Base-by-base conservation (phyloP, 2,113 vertebrate genomes). In the Proterorhinus semilunaris region DNA sequence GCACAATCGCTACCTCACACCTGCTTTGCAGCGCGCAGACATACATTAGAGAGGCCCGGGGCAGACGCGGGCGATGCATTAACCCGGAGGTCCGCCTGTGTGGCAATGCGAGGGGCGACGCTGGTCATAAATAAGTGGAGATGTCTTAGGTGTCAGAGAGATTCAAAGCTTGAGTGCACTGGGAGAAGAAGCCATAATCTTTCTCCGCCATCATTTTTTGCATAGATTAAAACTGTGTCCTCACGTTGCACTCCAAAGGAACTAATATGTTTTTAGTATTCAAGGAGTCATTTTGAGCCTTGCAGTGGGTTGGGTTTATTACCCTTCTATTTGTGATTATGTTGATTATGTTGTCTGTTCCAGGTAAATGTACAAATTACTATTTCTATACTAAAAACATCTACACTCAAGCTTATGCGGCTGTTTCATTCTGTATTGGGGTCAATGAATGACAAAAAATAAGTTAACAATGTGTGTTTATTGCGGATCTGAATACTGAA, bases 131-230 rank as follows among this genome's bases (percentile, higher is more conserved):
- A 57, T 73, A 45, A 10, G 21, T 1, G 21, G 42, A 11, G 9
- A 49, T 77, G 64, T 57, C 59, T 63, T 55, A 15, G 59, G 17
- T 52, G 51, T 36, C 15, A 15, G 58, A 54, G 57, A 54, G 77
- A 84, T 81, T 79, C 85, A 85, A 87, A 65, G 67, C 82, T 45
- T 65, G 81, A 64, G 59, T 51, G 54, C 54, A 58, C 66, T 76
- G 51, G 48, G 69, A 61, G 68, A 55, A 64, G 65, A 81, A 59
- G 69, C 68, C 62, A 62, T 84, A 84, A 89, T 88, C 81, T 67
- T 46, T 73, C 12, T 74, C 72, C 76, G 27, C 78, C 61, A 82
- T 83, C 74, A 77, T 84, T 84, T 84, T 76, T 72, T 81, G 74
- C 71, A 72, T 72, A 76, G 80, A 78, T 85, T 82, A 80, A 73